Conservation (phyloP, 2,888 invertebrate genomes). For the Punctoribates punctum region DNA sequence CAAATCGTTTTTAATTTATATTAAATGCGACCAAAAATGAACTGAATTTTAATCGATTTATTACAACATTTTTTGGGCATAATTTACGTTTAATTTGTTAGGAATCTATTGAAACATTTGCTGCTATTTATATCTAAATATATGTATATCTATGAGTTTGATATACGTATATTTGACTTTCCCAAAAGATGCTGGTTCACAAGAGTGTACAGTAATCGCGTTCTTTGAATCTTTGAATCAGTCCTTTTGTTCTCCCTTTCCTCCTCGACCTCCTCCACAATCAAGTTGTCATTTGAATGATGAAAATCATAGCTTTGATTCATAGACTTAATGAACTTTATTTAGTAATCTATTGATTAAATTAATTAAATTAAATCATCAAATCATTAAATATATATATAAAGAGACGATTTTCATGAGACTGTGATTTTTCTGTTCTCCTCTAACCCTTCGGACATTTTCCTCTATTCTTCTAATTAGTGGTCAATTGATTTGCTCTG, state of each 20-base stretch:
- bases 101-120: neutral
- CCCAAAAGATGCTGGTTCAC: neutral
- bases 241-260: neutral
- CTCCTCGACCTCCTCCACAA: too few relatives aligned
- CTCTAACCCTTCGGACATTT: neutral
- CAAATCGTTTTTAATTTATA: conserved; percentile 5
- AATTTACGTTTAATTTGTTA: neutral
- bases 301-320: conserved; percentile 29
- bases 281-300: conserved; percentile 26
- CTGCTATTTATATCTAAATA: conserved; percentile 1
- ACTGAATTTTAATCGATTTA: neutral
- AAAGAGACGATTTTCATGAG: neutral
- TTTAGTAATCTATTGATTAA: conserved; percentile 11
- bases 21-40: neutral
- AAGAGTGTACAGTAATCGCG: neutral
- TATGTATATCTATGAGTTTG: neutral
- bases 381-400: conserved; percentile 25
- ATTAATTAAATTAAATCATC: conserved; percentile 6
- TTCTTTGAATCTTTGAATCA: neutral
- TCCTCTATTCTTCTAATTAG: neutral
- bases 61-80: conserved; percentile 5
- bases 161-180: neutral
- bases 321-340: neutral
- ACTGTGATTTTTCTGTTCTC: conserved; percentile 35
- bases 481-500: neutral